phyloP scores from a whole-genome alignment of 2,797 vertebrate genomes.

The Vireo griseus region DNA sequence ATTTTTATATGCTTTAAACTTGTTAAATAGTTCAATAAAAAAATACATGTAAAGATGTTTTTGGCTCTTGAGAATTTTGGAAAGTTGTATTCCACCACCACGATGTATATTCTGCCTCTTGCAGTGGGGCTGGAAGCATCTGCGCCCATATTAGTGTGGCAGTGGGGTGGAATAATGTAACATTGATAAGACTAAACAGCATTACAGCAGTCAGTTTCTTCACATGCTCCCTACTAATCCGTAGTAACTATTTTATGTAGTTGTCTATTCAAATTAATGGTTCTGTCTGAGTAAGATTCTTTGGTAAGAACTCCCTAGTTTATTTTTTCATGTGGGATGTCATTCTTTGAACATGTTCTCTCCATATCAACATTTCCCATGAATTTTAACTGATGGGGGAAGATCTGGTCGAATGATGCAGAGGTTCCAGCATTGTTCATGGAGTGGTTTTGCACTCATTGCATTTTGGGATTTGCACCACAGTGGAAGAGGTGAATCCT shows the following conservation, averaged over 20 bases:
- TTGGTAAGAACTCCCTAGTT: not conserved
- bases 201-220: not conserved
- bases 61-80: not conserved
- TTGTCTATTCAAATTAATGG: not conserved
- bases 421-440: fast-evolving
- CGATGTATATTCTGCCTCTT: not conserved
- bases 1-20: not conserved
- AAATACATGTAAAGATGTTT: not conserved
- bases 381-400: not conserved
- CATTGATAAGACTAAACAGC: fast-evolving
- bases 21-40: not conserved
- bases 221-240: not conserved
- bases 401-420: not conserved
- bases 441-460: not conserved
- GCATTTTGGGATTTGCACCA: not conserved
- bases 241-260: not conserved
- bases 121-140: not conserved
- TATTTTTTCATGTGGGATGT: not conserved
- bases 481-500: not conserved
- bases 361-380: not conserved
- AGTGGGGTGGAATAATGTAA: not conserved
- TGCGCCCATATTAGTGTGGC: fast-evolving
- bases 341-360: fast-evolving
- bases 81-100: not conserved
- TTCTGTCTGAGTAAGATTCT: not conserved